Conservation (phyloP, 2,113 vertebrate species). For the Mormoops blainvillei region DNA sequence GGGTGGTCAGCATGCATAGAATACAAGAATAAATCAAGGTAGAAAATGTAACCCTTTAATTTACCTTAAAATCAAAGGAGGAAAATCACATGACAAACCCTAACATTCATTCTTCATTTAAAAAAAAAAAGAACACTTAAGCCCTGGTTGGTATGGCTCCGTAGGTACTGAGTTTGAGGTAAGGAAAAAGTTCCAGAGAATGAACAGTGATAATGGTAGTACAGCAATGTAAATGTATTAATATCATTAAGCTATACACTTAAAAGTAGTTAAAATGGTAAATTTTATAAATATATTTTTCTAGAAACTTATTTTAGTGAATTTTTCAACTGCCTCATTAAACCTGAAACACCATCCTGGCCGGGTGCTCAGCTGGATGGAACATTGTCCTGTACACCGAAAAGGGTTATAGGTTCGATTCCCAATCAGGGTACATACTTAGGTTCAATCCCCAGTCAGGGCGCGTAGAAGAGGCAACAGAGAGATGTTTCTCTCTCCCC, state of each 20-base stretch:
- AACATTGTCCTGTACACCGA: too few relatives aligned
- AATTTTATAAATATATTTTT: not conserved
- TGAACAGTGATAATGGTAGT: not conserved
- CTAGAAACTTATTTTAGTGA: not conserved
- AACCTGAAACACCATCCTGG: not conserved
- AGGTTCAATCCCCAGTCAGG: too few relatives aligned
- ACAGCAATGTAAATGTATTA: not conserved
- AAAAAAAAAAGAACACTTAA: not conserved
- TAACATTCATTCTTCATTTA: not conserved
- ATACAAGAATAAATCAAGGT: not conserved
- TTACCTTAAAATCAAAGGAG: not conserved
- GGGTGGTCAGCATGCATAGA: too few relatives aligned
- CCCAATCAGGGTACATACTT: too few relatives aligned
- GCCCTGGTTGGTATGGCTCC: too few relatives aligned
- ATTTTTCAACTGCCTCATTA: constrained; percentile 8
- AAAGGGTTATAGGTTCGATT: too few relatives aligned
- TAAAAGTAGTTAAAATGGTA: not conserved
- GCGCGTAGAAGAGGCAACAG: too few relatives aligned
- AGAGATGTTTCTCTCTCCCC: too few relatives aligned
- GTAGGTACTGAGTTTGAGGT: not conserved
- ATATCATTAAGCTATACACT: not conserved
- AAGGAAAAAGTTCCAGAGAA: not conserved
- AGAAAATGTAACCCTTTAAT: not conserved
- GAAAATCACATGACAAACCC: not conserved
- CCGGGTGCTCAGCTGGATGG: too few relatives aligned